phyloP scores from a whole-genome alignment of 2,888 invertebrate species.

The Drosophila cognata region DNA sequence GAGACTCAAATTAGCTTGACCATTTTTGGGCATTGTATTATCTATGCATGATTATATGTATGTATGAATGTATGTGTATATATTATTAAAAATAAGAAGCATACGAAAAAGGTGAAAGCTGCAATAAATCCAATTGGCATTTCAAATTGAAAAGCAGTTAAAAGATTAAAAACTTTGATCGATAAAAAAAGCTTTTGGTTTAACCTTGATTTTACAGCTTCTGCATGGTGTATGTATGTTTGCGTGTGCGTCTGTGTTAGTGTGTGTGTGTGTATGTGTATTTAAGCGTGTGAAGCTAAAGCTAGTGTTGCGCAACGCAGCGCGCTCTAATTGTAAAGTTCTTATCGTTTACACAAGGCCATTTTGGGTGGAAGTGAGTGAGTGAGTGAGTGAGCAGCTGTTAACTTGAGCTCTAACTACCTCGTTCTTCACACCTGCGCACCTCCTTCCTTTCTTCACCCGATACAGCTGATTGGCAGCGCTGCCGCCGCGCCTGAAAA shows the following conservation, averaged over 20 bases:
- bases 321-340: conserved; percentile 40
- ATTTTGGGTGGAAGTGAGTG: conserved; percentile 18
- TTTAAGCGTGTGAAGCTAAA: conserved; percentile 5
- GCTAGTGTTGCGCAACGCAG: conserved; percentile 41
- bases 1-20: conserved; percentile 31
- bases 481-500: conserved; percentile 47
- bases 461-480: conserved; percentile 57
- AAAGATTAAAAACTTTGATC: conserved; percentile 9
- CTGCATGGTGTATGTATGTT: conserved; percentile 3
- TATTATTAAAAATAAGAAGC: conserved; percentile 1
- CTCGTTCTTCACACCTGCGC: conserved; percentile 41
- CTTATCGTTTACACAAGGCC: conserved; percentile 54
- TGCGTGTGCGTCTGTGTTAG: neutral
- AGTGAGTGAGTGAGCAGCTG: conserved; percentile 23
- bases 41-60: conserved; percentile 1
- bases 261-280: neutral
- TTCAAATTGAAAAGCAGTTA: conserved; percentile 6
- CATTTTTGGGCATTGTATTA: conserved; percentile 53
- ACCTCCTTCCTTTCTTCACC: neutral
- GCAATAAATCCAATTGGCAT: conserved; percentile 19
- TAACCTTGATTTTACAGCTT: conserved; percentile 35
- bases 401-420: conserved; percentile 37
- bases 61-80: neutral
- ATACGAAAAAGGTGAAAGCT: conserved; percentile 20
- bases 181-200: neutral